Base-by-base conservation (phyloP, 2,888 invertebrate species). In the Ametastegia equiseti region DNA sequence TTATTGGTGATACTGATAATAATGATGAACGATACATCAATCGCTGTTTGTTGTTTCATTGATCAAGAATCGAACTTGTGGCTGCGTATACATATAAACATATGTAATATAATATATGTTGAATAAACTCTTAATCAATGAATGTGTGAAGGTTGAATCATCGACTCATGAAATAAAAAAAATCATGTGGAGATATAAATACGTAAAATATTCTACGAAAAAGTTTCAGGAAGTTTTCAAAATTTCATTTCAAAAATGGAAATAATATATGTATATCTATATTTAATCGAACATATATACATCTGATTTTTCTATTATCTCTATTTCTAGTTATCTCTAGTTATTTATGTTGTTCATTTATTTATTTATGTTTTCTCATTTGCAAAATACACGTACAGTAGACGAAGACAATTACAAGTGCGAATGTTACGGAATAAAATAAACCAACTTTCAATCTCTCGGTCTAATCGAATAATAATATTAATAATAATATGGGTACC, bases 1-100 rank as follows among this genome's bases (percentile, higher is more conserved):
- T 73, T 73, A 71, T 71, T 80, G 73, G 80, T 80, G 54, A 73
- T 80, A 80, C 71, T 80, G n/a, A n/a, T 6, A 80, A 54, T 80
- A 80, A 73, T 30, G 73, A 73, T 54, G 50, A 50, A 67, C 39
- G 19, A 42, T 80, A 45, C 27, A 80, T 80, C 80, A 23, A 19
- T 80, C 57, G 71, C 54, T 71, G 80, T 80, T 80, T 45, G 80
- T 80, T 80, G 45, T 80, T 45, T 69, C 15, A 80, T 80, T 69
- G 45, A 69, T 69, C 63, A 45, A 45, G 47, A 47, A 78, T 36
- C 27, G 50, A 78, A 27, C 63, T 33, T 75, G 19, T 15, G 15
- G 33, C 36, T 75, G 27, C n/a, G n/a, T n/a, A n/a, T n/a, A n/a
- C n/a, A n/a, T n/a, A n/a, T n/a, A n/a, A n/a, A n/a, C n/a, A n/a